Evolutionary conservation across 2,888 invertebrate genomes (phyloP).

Genomic region (Drosophila macrospina): DNA sequence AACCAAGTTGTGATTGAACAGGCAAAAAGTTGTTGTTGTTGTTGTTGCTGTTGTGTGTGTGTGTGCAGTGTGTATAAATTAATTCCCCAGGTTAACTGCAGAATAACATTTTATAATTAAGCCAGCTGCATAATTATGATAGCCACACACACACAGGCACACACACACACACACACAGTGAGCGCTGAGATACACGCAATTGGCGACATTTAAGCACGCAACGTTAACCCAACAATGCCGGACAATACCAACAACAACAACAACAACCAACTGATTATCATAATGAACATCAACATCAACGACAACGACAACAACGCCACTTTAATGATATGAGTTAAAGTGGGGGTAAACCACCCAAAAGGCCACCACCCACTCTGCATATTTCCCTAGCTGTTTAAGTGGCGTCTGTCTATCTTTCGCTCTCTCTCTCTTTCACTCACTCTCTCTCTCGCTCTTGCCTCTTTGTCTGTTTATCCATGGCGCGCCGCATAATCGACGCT

Average conservation of each 20-base stretch:
- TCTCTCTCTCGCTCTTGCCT: background rate
- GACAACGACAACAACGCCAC: slow-evolving; percentile 56
- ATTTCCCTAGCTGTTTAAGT: slow-evolving; percentile 2
- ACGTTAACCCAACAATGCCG: slow-evolving; percentile 66
- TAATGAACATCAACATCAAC: slow-evolving; percentile 71
- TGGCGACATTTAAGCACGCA: slow-evolving; percentile 78
- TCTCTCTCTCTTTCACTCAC: background rate
- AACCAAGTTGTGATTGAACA: slow-evolving; percentile 63
- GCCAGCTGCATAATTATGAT: slow-evolving; percentile 80
- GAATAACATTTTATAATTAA: slow-evolving; percentile 79
- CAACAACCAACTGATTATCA: slow-evolving; percentile 68
- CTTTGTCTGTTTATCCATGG: slow-evolving; percentile 33
- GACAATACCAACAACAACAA: slow-evolving; percentile 34
- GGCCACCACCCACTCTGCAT: slow-evolving; percentile 6
- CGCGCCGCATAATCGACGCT: slow-evolving; percentile 65
- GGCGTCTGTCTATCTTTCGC: background rate
- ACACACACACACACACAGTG: slow-evolving; percentile 20
- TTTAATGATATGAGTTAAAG: slow-evolving; percentile 49
- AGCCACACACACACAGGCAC: slow-evolving; percentile 41
- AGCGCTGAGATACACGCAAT: slow-evolving; percentile 67
- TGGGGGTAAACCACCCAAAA: slow-evolving; percentile 10
- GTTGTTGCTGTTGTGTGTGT: slow-evolving; percentile 26
- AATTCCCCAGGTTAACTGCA: slow-evolving; percentile 78
- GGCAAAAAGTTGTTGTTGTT: slow-evolving; percentile 20
- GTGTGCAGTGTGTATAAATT: slow-evolving; percentile 65